These are phyloP conservation scores for Stomorhina lunata DNA, from an alignment of 2,888 invertebrate species.

Conservation along the genomic window DNA sequence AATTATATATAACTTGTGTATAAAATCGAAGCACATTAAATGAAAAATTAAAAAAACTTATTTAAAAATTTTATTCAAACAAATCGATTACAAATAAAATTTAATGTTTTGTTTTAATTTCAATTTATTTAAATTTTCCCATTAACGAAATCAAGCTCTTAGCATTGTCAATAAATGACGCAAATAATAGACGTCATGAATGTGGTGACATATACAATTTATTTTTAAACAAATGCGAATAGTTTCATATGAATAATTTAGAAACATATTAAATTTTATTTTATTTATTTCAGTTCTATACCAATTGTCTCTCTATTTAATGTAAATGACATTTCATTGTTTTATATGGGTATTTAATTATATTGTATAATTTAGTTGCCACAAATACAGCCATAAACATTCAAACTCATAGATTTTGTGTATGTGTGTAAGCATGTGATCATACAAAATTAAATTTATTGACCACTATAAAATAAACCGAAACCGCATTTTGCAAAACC, in stretches of 20 bases:
- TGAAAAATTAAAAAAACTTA: neutral
- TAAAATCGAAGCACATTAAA: neutral
- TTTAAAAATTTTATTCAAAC: no score
- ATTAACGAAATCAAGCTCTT: neutral
- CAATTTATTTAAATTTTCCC: no score
- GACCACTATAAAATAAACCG: slow-evolving; percentile 40
- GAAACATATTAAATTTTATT: neutral
- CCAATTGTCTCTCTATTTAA: neutral
- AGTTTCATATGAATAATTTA: neutral
- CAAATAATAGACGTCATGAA: neutral
- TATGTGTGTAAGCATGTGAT: neutral
- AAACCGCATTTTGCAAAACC: slow-evolving; percentile 51
- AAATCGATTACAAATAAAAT: no score
- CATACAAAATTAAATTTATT: neutral
- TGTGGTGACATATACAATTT: neutral
- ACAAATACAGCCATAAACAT: neutral
- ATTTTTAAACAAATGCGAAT: neutral
- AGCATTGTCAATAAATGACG: neutral
- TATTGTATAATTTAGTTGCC: slow-evolving; percentile 1
- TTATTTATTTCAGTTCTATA: neutral
- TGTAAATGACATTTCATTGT: slow-evolving; percentile 40
- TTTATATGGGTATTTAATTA: slow-evolving; percentile 26
- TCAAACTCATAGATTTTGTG: neutral
- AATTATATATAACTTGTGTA: no score
- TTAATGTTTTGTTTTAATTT: no score